Base-by-base conservation (phyloP, 2,797 vertebrate genomes). In the Anisognathus igniventris region DNA sequence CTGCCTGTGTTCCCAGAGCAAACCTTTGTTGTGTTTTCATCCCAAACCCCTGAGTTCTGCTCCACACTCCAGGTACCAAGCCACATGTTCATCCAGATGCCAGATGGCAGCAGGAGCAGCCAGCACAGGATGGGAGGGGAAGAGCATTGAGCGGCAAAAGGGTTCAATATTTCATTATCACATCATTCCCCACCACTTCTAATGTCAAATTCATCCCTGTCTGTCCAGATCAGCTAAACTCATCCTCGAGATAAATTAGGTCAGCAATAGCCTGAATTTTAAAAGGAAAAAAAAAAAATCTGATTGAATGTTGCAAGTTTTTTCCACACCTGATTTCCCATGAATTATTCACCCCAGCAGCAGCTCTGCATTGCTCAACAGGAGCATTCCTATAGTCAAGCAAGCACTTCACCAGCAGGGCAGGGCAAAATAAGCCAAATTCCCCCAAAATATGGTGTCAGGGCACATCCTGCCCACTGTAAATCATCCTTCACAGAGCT, bases 291-390 rank as follows among this genome's bases (percentile, higher is more conserved):
- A 35, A 30, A 22, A 12, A 25, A 9, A 27, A 30, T 30, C 31
- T 61, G 77, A 76, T 42, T 56, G 81, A 79, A 27, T 37, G 64
- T 27, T 89, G 65, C 67, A 90, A 81, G 51, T 37, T 94, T 72
- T 79, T 83, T 93, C 78, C 57, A 8, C 5, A 15, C 51, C 33
- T 77, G 81, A 89, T 95, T 85, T 86, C 20, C 12, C 0, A 4
- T 80, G 78, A 93, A 88, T 95, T 92, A 91, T 91, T 95, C 75
- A 93, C 74, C 68, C 28, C 66, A 80, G 57, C 50, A 86, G 67
- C 60, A 80, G 65, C 35, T 58, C 77, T 51, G 16, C 44, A 9
- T 87, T 64, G 88, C 88, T 91, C 75, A 89, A 94, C 20, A 88
- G 65, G 73, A 92, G 66, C 88, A 79, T 76, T 89, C 68, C 70